phyloP scores from a whole-genome alignment of 1,140 invertebrate genomes.

The Mercenaria mercenaria region DNA sequence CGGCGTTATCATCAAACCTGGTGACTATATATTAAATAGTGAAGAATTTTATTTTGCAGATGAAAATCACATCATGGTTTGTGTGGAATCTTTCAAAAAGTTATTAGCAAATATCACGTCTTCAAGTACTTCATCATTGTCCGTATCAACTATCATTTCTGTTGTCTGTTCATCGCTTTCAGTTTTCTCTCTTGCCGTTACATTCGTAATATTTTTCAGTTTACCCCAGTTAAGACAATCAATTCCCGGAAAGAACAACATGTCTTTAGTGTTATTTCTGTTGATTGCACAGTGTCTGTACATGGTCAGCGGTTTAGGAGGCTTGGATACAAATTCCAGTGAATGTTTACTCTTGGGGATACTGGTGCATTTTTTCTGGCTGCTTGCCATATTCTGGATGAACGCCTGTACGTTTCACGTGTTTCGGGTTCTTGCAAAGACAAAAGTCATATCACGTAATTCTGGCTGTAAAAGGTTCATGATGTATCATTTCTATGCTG shows the following conservation, averaged over 20 bases:
- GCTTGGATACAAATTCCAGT: not conserved
- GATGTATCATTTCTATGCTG: slow-evolving; percentile 11
- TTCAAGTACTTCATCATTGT: not conserved
- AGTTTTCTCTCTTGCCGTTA: not conserved
- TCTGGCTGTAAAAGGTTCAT: not conserved
- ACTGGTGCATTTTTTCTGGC: not conserved
- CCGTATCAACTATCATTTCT: not conserved
- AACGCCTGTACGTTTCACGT: no score
- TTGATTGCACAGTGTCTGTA: slow-evolving; percentile 8
- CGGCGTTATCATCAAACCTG: not conserved
- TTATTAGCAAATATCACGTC: not conserved
- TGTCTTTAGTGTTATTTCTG: not conserved
- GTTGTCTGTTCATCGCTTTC: not conserved
- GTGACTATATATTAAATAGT: not conserved
- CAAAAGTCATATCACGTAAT: not conserved
- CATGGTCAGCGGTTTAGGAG: not conserved
- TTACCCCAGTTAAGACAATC: not conserved
- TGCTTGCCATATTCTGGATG: slow-evolving; percentile 33
- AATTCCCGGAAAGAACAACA: slow-evolving; percentile 28
- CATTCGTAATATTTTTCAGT: not conserved
- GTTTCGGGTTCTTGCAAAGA: slow-evolving; percentile 23
- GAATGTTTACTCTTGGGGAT: not conserved
- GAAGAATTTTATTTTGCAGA: not conserved
- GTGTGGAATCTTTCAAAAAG: not conserved
- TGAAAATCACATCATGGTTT: not conserved